Evolutionary conservation across 2,888 invertebrate species (phyloP), one percentile per base, ranked within the genome.

Genomic region (Prostheceraeus crozeri): DNA sequence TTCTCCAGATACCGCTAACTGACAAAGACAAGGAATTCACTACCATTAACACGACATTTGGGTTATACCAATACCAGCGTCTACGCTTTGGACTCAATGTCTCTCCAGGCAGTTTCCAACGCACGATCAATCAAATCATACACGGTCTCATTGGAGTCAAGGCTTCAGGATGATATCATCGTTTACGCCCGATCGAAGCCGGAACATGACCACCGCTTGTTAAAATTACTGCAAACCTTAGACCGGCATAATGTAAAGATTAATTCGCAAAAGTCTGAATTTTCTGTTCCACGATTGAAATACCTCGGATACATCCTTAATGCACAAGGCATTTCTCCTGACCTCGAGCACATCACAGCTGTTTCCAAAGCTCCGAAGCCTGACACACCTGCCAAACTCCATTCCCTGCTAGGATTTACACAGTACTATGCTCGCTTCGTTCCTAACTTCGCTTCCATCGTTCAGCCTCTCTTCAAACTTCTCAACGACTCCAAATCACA

Each of bases 1-100:
- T 48, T 40, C 28, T 48, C 8, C 48, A 48, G 14, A 30, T 48
- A 6, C 25, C 48, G 28, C 8, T 48, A 19, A 14, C 25, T 25
- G 4, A 25, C 6, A 14, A 48, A 4, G 8, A 25, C 14, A n/a
- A 8, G 27, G 14, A 48, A 48, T 19, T 48, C 6, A 48, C 48
- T 14, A 48, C 48, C 4, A 21, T 19, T 19, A 48, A 48, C 19
- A 48, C 48, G 8, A 48, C 28, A 30, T 48, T 25, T 25, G 40
- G 40, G 21, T 23, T 40, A 19, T 40, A 40, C 21, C 21, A 23
- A 6, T 4, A 40, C n/a, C 14, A 40, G 16, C 21, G 14, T 40
- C 14, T 40, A 14, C 40, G 19, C n/a, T 40, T 40, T 40, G 40
- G 40, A 23, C 14, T 40, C 6, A 40, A 14, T 19, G 16, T 40